phyloP scores from a whole-genome alignment of 2,888 invertebrate species.

The Eudemis profundana region DNA sequence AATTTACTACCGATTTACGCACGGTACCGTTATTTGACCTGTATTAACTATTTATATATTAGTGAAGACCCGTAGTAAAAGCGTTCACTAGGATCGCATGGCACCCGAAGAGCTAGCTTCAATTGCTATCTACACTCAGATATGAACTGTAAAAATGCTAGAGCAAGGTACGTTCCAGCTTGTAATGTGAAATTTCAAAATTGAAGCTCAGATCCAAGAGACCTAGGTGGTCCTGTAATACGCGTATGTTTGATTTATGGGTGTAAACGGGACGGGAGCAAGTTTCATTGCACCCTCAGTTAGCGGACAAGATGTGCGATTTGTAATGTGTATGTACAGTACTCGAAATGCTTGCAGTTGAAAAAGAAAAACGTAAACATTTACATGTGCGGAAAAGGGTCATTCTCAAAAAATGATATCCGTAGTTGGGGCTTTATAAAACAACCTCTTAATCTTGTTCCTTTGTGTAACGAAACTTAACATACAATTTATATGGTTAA shows the following conservation, averaged over 20 bases:
- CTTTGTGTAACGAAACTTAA: too few species aligned
- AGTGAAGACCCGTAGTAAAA: constrained; percentile 5
- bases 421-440: too few species aligned
- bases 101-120: background rate
- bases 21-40: too few species aligned
- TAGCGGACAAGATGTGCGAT: background rate
- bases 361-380: too few species aligned
- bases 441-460: too few species aligned
- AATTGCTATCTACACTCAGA: background rate
- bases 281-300: background rate
- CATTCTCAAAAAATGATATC: too few species aligned
- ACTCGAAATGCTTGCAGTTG: too few species aligned
- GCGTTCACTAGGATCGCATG: constrained; percentile 12
- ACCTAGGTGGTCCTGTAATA: constrained; percentile 18
- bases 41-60: constrained; percentile 6
- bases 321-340: background rate
- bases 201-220: background rate
- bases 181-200: background rate
- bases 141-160: background rate
- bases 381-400: background rate
- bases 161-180: background rate
- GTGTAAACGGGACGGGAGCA: constrained; percentile 19
- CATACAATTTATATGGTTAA: too few species aligned
- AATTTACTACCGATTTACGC: too few species aligned
- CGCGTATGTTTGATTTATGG: constrained; percentile 17